Evolutionary conservation across 2,113 vertebrate species (phyloP), one percentile per base, ranked within the genome.

Genomic region (Microcebus tavaratra): DNA sequence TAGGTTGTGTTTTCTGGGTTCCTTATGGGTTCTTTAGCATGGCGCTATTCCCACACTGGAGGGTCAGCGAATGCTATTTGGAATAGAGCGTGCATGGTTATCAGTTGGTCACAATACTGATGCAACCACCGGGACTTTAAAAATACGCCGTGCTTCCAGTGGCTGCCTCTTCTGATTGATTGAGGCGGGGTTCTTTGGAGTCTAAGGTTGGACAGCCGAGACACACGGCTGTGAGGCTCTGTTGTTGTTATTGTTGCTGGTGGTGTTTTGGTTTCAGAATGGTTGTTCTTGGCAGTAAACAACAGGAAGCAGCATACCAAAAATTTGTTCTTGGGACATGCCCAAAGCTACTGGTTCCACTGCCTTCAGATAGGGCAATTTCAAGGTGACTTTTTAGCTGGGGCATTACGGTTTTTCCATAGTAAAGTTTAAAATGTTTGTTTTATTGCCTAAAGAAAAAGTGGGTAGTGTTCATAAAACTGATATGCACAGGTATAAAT

Each of bases 391-490:
- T 65, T n/a, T 67, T 8, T 2, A 63, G 45, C 57, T 53, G 21
- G 9, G 17, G 2, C 57, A 8, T n/a, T 3, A 2, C 3, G 8
- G 27, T 6, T 45, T 59, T 78, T 70, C 68, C 42, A 9, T 34
- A 8, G 27, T 9, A 0, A 53, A 76, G 73, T 70, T 29, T 14
- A 12, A 55, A 65, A 0, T 17, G n/a, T 59, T 81, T 57, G 50
- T 42, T 50, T 88, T 59, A 27, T 81, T 23, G 76, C 21, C 1
- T 10, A 31, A 20, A 39, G 48, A 59, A 36, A 29, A 42, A 53
- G 3, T 0, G 0, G 0, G 42, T 20, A 0, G 4, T 0, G 42
- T 57, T 31, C 31, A 0, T 6, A 36, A 72, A 48, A 7, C 23
- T 0, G 0, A 1, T 2, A 0, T 2, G 39, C 1, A 0, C 91